Base-by-base conservation (phyloP, 2,797 vertebrate species). In the Crocodylus rhombifer region DNA sequence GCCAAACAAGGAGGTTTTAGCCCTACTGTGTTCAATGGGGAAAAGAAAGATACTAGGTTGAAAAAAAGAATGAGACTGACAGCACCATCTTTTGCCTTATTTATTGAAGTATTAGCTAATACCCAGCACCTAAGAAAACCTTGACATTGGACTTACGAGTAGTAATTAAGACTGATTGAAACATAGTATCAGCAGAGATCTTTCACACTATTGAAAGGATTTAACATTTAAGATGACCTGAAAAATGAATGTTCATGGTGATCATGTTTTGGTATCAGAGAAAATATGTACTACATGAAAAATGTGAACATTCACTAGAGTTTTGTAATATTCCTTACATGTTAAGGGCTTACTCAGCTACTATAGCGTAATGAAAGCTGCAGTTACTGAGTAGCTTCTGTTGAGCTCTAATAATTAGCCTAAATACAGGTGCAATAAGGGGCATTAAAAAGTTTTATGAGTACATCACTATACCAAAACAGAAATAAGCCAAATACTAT, bases 1-100 rank as follows among this genome's bases (percentile, higher is more conserved):
- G 97, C 97, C 94, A 98, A 98, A 98, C 97, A 97, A 94, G 94
- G 88, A 96, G 95, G 91, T 89, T 97, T 97, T 93, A 97, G 95
- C 93, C 95, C 96, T 94, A 83, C 92, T 91, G 91, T 63, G 7
- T 97, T 97, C 97, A 89, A n/a, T 4, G 0, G 93, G 94, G 95
- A 96, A 94, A 97, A 97, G 93, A 94, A 65, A 95, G 61, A 84
- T 71, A 69, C 67, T 86, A 86, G 87, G 93, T 95, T 96, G 95
- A 97, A 96, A 95, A 51, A 26, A 61, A 64, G 0, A 95, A 82
- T 18, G 4, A 91, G 86, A 79, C 91, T 92, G 96, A 95, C 94
- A 95, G 91, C 6, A 0, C 65, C 86, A 74, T 94, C 65, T 94
- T 86, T 93, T 79, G 84, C 97, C 90, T 97, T 96, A 88, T 95